A percentile compares a stretch with the other conserved stretches of the same genome.
Conservation (phyloP, 1,140 invertebrate species). For the Trichomalopsis sarcophagae region DNA sequence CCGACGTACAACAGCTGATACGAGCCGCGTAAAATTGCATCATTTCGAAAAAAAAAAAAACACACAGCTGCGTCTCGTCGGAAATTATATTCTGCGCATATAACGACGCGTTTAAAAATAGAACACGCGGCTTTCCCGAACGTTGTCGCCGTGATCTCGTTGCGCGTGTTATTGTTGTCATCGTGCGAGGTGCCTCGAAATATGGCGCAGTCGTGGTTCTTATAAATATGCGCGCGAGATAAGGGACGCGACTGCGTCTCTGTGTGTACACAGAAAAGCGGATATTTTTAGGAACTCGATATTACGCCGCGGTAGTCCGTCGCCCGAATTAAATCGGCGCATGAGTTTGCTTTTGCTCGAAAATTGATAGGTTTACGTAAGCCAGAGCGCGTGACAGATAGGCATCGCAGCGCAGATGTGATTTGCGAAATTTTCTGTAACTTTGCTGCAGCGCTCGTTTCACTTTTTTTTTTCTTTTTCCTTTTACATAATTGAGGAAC, state of each 20-base stretch:
- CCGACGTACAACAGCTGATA: conserved; percentile 2
- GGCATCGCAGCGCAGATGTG: neutral
- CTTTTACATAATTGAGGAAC: neutral
- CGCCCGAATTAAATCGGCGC: neutral
- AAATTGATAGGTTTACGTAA: neutral
- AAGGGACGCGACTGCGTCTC: neutral
- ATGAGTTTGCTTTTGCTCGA: neutral
- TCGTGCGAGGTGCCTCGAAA: neutral
- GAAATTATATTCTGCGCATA: neutral
- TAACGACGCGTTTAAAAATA: neutral
- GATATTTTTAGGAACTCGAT: neutral
- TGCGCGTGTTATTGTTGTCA: neutral
- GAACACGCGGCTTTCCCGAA: neutral
- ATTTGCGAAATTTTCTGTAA: neutral
- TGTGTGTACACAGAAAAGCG: no score
- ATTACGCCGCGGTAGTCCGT: neutral
- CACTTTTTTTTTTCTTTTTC: no score
- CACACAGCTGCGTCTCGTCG: neutral
- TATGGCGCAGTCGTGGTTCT: neutral
- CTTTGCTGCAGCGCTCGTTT: neutral
- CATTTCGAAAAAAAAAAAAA: neutral
- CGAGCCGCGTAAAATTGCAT: neutral
- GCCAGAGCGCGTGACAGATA: neutral
- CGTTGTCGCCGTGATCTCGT: no score
- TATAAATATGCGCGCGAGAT: neutral